Evolutionary conservation across 2,888 invertebrate species (phyloP).

Genomic region (Heliconius sara): DNA sequence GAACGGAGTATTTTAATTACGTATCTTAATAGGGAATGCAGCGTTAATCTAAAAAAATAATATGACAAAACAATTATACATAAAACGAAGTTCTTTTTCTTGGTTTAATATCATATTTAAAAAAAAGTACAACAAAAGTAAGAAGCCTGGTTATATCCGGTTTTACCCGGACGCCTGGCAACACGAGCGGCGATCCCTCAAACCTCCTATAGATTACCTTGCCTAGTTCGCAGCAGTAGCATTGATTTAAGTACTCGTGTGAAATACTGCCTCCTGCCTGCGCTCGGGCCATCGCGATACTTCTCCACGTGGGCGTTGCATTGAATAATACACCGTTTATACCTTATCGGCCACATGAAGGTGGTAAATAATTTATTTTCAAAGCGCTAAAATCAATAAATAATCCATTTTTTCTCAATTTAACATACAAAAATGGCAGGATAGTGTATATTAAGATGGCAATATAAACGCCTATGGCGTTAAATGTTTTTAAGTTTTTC

Average conservation of each 20-base stretch:
- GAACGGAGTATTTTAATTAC: no score
- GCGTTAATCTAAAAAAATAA: no score
- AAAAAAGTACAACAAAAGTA: no score
- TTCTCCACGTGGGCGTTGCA: constrained; percentile 36
- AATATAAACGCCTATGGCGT: neutral
- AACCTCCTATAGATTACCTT: constrained; percentile 42
- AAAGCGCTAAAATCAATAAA: constrained; percentile 18
- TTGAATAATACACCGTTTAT: constrained; percentile 40
- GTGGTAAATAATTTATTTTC: constrained; percentile 29
- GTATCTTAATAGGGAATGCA: no score
- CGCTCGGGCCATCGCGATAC: constrained; percentile 43
- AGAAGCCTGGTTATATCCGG: neutral
- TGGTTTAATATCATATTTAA: no score
- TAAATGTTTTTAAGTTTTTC: constrained; percentile 5
- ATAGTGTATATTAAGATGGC: constrained; percentile 6
- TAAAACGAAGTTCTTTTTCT: no score
- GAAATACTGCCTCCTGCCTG: constrained; percentile 40
- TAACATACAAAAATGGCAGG: constrained; percentile 8
- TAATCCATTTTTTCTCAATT: constrained; percentile 20
- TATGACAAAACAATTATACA: no score
- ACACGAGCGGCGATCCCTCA: constrained; percentile 45
- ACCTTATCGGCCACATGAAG: constrained; percentile 32
- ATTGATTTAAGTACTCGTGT: constrained; percentile 61
- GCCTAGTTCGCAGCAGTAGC: constrained; percentile 55
- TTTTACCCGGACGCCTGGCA: neutral